Base-by-base conservation (phyloP, 2,888 invertebrate species). In the Phorcus lineatus region DNA sequence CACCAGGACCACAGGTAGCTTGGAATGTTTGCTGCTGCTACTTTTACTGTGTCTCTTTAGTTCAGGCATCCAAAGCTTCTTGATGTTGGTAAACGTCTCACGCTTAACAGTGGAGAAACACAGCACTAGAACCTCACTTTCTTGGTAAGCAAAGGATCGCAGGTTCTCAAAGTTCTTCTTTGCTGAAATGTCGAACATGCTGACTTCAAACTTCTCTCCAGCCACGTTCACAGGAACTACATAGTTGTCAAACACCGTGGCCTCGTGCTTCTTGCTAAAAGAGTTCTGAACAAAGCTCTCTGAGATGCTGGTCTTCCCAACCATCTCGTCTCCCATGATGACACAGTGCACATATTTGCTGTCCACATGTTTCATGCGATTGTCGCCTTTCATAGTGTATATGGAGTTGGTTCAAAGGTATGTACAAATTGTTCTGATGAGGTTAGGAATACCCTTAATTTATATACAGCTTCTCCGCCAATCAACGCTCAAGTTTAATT, bases 101-200 rank as follows among this genome's bases (percentile, higher is more conserved):
- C 88, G 82, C 83, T 89, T 88, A 19, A 85, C 85, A 0, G 87
- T 87, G 67, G 88, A 89, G 81, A 85, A 90, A 80, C 90, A 90
- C 81, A 90, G 81, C 52, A 89, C 84, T 57, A 88, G 86, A 16
- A 89, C 89, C 22, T 89, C 88, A 78, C 88, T 88, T 80, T 90
- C 89, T 70, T 86, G 86, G 83, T 90, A 90, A 0, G 89, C 87
- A 82, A 88, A 88, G 13, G 85, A 86, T 75, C 90, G 79, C 53
- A 90, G 80, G 24, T 87, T 86, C 74, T 84, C 87, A 80, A 87
- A 88, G 82, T 89, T 89, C 78, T 85, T 85, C 88, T 89, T 85
- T 84, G 89, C 89, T 17, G 90, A 88, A 22, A 87, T 87, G 78
- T 90, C 90, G 67, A 88, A 88, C 36, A 90, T 88, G 70, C 87